These are phyloP conservation scores for Scolopax bukidnonensis DNA, from an alignment of 2,797 vertebrate genomes.

Conservation along the genomic window DNA sequence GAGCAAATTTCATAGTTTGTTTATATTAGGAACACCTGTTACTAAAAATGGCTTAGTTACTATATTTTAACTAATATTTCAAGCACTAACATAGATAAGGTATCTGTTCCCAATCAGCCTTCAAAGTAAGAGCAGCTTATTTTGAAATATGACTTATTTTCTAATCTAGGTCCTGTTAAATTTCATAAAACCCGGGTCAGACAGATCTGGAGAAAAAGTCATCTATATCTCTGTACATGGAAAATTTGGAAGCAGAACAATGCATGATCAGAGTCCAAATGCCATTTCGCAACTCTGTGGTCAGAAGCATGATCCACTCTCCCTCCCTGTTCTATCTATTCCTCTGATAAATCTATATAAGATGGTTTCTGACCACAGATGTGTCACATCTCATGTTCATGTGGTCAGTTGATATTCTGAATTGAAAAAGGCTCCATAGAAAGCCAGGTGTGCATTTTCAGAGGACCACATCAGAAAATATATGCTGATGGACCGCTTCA, in stretches of 20 bases:
- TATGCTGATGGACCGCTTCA: not conserved
- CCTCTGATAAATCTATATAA: not conserved
- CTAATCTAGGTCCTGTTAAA: not conserved
- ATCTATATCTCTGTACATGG: not conserved
- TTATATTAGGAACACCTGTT: not conserved
- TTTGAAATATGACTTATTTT: constrained; percentile 36
- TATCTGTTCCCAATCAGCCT: not conserved
- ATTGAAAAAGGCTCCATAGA: not conserved
- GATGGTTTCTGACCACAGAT: not conserved
- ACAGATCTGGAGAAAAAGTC: not conserved
- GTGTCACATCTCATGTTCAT: not conserved
- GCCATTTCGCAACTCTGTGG: not conserved
- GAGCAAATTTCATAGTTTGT: constrained; percentile 32
- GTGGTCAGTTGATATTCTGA: not conserved
- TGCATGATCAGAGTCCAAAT: not conserved
- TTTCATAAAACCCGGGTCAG: not conserved
- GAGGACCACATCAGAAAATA: not conserved
- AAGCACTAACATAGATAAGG: not conserved
- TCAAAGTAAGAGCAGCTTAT: not conserved
- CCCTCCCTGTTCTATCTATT: not conserved
- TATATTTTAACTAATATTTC: constrained; percentile 44
- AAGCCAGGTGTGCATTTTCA: not conserved
- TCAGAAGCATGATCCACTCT: not conserved
- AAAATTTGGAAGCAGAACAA: not conserved
- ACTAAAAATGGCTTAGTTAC: constrained; percentile 50